phyloP scores from a whole-genome alignment of 2,888 invertebrate species.

The Lysandra coridon region DNA sequence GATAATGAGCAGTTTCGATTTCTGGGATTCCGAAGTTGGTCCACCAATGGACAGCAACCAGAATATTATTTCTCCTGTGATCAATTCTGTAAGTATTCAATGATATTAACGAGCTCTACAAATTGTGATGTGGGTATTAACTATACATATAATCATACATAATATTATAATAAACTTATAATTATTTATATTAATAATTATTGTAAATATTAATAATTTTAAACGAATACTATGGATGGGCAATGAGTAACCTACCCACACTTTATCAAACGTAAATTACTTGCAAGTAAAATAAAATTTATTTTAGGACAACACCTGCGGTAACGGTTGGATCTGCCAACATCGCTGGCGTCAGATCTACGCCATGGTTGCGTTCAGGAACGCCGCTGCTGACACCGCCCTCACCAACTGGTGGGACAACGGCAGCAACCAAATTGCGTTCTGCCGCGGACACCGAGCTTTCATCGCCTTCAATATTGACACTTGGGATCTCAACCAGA shows the following conservation, averaged over 20 bases:
- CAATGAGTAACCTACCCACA: too few species aligned
- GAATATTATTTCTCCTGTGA: constrained; percentile 82
- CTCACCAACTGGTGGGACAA: constrained; percentile 87
- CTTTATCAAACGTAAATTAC: neutral
- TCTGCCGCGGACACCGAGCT: constrained; percentile 79
- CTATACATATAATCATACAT: too few species aligned
- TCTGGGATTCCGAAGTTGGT: constrained; percentile 81
- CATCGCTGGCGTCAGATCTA: constrained; percentile 88
- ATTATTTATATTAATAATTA: too few species aligned
- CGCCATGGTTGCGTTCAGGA: constrained; percentile 87
- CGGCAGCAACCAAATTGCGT: constrained; percentile 87
- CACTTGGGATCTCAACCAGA: constrained; percentile 67
- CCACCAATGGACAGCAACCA: constrained; percentile 84
- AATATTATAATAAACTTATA: too few species aligned
- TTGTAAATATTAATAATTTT: too few species aligned
- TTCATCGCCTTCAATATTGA: constrained; percentile 83
- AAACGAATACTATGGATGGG: too few species aligned
- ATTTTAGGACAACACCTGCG: constrained; percentile 72
- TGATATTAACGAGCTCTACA: neutral
- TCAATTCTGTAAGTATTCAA: constrained; percentile 73
- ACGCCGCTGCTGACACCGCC: constrained; percentile 78
- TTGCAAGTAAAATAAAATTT: neutral
- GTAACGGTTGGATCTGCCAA: constrained; percentile 88
- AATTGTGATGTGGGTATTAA: neutral
- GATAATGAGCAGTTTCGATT: constrained; percentile 92